phyloP scores from a whole-genome alignment of 1,140 invertebrate species.

The Watersipora subatra region DNA sequence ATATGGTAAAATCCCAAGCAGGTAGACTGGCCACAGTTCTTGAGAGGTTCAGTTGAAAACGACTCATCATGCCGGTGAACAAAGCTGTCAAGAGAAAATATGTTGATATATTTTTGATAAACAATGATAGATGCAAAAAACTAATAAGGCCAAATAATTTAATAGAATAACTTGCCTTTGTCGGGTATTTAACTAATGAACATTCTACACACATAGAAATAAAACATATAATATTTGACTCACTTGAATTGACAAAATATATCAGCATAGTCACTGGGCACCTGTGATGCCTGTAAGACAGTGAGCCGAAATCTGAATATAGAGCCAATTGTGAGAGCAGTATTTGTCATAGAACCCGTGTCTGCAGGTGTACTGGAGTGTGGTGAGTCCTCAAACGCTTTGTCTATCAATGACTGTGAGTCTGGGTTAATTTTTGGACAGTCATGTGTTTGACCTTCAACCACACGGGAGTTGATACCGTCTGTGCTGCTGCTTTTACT shows the following conservation, averaged over 20 bases:
- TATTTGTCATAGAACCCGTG: constrained; percentile 30
- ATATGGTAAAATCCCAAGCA: constrained; percentile 93
- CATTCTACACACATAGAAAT: too few relatives aligned
- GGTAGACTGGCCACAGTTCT: constrained; percentile 80
- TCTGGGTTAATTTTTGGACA: background rate
- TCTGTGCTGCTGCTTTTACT: too few relatives aligned
- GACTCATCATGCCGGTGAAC: constrained; percentile 94
- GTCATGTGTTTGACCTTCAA: constrained; percentile 19
- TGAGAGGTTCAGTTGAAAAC: constrained; percentile 95
- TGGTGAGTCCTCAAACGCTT: constrained; percentile 9
- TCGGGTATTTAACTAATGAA: too few relatives aligned
- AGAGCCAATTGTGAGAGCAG: constrained; percentile 62
- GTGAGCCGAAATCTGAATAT: constrained; percentile 95
- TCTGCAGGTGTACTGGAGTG: background rate
- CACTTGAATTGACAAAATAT: constrained; percentile 99
- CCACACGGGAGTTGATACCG: background rate
- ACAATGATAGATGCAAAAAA: too few relatives aligned
- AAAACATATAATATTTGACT: too few relatives aligned
- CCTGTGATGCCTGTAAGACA: constrained; percentile 83
- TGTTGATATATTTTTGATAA: too few relatives aligned
- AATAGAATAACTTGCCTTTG: constrained; percentile 10
- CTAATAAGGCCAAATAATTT: too few relatives aligned
- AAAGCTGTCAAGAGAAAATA: too few relatives aligned
- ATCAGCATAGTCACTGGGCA: constrained; percentile 89
- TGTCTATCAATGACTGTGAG: too few relatives aligned